These are phyloP conservation scores for Gambusia affinis DNA, from an alignment of 2,113 vertebrate genomes.

Conservation along the genomic window DNA sequence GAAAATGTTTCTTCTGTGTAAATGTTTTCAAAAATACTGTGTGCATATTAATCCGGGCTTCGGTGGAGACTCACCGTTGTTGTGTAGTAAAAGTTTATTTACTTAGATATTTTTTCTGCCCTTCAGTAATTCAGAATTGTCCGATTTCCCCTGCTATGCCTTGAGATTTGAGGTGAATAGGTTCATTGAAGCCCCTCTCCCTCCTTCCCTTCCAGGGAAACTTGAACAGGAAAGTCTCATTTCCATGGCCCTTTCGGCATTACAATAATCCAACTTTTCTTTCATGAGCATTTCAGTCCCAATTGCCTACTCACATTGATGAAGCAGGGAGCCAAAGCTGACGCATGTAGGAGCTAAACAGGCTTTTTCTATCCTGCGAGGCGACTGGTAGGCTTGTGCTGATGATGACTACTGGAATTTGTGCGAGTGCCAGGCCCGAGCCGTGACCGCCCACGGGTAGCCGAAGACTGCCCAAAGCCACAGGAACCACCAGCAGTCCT, in stretches of 20 bases:
- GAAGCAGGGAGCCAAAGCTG: constrained; percentile 42
- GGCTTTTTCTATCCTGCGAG: constrained; percentile 42
- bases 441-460: constrained; percentile 70
- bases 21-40: background rate
- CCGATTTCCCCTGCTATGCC: background rate
- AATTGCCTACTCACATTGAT: constrained; percentile 36
- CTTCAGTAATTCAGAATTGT: too few relatives aligned
- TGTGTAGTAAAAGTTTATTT: background rate
- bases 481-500: constrained; percentile 72
- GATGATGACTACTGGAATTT: constrained; percentile 77
- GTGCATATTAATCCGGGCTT: constrained; percentile 10
- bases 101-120: background rate
- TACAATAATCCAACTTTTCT: constrained; percentile 60
- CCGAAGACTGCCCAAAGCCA: constrained; percentile 70
- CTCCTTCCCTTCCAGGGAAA: constrained; percentile 40
- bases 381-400: constrained; percentile 53
- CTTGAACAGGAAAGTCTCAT: constrained; percentile 41
- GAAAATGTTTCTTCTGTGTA: too few relatives aligned
- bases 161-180: constrained; percentile 1
- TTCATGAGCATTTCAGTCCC: constrained; percentile 51
- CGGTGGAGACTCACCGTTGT: constrained; percentile 49
- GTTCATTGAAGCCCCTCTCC: constrained; percentile 16
- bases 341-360: constrained; percentile 57
- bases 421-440: constrained; percentile 68
- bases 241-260: constrained; percentile 49